A percentile compares a stretch with the other conserved stretches of the same genome.
Conservation (phyloP, 2,113 vertebrate species). For the Halichoerus grypus region DNA sequence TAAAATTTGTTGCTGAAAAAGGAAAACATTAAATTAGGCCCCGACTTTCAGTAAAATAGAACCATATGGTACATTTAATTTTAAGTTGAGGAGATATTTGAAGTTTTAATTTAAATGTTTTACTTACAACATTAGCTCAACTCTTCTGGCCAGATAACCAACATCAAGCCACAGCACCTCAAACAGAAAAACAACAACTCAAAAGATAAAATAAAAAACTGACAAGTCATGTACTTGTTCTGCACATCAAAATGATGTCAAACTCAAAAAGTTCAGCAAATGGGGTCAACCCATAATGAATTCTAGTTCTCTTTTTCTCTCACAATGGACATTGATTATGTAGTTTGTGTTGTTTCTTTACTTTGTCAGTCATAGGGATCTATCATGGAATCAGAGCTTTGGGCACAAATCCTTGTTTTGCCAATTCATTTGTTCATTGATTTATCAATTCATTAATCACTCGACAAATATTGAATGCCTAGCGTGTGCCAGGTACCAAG, state of each 20-base stretch:
- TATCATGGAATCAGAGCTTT: neutral
- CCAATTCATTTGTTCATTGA: neutral
- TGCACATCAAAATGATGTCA: neutral
- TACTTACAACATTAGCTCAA: conserved; percentile 72
- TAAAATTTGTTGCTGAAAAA: conserved; percentile 80
- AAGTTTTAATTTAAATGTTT: conserved; percentile 81
- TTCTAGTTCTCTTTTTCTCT: neutral
- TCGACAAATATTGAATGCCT: neutral
- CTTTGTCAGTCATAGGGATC: neutral
- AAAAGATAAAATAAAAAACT: neutral
- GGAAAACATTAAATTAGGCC: conserved; percentile 81
- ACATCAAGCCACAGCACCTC: neutral
- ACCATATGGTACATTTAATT: conserved; percentile 82
- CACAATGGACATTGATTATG: neutral
- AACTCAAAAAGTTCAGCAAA: neutral
- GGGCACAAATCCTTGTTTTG: neutral
- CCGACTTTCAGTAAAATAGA: conserved; percentile 74
- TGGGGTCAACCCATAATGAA: neutral
- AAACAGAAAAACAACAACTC: neutral
- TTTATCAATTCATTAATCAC: neutral
- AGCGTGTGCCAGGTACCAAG: neutral
- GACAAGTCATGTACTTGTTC: neutral
- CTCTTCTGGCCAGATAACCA: conserved; percentile 75
- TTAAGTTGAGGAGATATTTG: conserved; percentile 75
- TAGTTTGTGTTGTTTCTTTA: neutral